Percentiles rank a stretch among this genome's conserved stretches.
phyloP scores from a whole-genome alignment of 2,113 vertebrate genomes.

The Tragulus kanchil region DNA sequence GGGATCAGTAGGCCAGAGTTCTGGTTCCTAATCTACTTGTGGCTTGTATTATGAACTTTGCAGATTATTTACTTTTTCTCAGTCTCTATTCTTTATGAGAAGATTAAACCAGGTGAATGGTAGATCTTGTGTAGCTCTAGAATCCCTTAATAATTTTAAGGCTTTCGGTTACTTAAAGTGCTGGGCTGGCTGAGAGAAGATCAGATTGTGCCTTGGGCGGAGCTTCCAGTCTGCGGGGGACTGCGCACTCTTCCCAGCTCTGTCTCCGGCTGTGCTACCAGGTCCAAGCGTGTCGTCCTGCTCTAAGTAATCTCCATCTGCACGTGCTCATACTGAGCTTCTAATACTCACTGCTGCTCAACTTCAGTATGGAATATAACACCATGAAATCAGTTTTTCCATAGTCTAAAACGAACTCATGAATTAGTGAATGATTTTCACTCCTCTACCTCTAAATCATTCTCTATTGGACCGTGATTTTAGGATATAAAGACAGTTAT shows the following conservation, averaged over 20 bases:
- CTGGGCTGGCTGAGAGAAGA: background rate
- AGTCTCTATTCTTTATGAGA: background rate
- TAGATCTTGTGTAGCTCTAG: constrained; percentile 15
- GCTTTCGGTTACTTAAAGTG: constrained; percentile 44
- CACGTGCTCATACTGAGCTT: background rate
- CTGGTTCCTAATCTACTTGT: background rate
- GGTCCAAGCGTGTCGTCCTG: background rate
- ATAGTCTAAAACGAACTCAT: constrained; percentile 44
- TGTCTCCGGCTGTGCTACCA: background rate
- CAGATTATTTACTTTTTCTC: constrained; percentile 11
- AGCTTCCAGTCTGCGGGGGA: background rate
- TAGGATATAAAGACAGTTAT: background rate
- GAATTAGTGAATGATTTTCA: background rate
- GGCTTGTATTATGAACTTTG: background rate
- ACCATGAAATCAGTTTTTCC: background rate
- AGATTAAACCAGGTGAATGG: constrained; percentile 11
- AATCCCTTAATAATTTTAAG: background rate
- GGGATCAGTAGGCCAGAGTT: background rate
- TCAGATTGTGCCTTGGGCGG: background rate
- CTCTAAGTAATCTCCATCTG: constrained; percentile 2
- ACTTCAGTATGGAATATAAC: background rate
- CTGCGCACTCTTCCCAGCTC: background rate
- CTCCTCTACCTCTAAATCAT: background rate
- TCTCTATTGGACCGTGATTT: background rate
- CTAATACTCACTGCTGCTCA: background rate